Base-by-base conservation (phyloP, 2,797 vertebrate species). In the Columba guinea region DNA sequence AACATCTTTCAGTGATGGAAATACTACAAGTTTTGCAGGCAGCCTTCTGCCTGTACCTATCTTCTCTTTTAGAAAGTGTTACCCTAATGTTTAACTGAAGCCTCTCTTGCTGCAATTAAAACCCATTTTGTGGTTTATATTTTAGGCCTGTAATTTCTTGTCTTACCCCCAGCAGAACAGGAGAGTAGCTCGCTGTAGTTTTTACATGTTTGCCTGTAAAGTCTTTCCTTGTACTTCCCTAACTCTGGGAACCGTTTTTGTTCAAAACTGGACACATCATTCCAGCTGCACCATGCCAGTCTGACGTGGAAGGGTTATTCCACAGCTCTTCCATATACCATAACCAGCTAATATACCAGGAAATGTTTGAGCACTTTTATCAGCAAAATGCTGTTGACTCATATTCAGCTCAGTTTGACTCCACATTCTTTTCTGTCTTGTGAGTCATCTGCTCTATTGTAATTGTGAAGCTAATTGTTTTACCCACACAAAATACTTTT, bases 361-460 rank as follows among this genome's bases (percentile, higher is more conserved):
- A 86, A 69, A 65, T 4, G 14, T 59, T 68, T 39, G 46, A 86
- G 30, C 12, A 6, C 37, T 86, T 89, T 65, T 63, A 59, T 73
- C 48, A 81, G 68, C 26, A 76, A 79, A 52, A 65, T 2, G 5
- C 21, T 83, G 32, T 62, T 82, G 84, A 87, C 27, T 87, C 46
- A 73, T 65, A 59, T 76, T 87, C 39, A 85, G n/a, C 51, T 84
- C 30, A 7, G 93, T 95, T 88, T 93, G 86, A 94, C 82, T 88
- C 65, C 44, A 53, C 39, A 2, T 86, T 90, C n/a, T 75, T 84
- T 81, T 84, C 83, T 75, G 82, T 90, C 86, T 84, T 88, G 44
- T 92, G 93, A 95, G 84, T 96, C 80, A 91, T 90, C 88, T 95
- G 73, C 69, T 84, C 37, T 73, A n/a, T 87, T 95, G 86, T 93